A percentile compares a stretch with the other conserved stretches of the same genome.
phyloP scores from a whole-genome alignment of 2,888 invertebrate species.

The Cistogaster globosa region DNA sequence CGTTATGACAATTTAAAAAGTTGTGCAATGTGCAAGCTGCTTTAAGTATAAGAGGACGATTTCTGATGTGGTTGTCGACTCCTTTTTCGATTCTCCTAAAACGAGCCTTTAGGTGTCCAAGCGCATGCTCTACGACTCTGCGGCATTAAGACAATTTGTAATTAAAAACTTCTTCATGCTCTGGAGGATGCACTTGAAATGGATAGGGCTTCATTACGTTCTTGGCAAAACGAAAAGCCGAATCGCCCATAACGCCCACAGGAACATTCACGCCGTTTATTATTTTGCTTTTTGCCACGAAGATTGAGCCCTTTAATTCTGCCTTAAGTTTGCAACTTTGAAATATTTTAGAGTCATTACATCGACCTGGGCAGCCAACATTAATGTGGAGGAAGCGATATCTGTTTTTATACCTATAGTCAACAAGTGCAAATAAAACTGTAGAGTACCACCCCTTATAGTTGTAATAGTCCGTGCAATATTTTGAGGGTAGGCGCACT shows the following conservation, averaged over 20 bases:
- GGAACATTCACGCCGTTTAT: constrained; percentile 17
- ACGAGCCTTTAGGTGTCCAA: constrained; percentile 61
- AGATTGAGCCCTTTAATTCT: neutral
- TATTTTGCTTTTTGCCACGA: constrained; percentile 6
- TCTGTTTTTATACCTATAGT: constrained; percentile 27
- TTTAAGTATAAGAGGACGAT: neutral
- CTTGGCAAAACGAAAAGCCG: constrained; percentile 7
- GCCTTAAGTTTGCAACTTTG: constrained; percentile 24
- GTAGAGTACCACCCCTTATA: constrained; percentile 57
- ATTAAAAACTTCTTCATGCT: constrained; percentile 47
- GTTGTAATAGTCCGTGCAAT: constrained; percentile 60
- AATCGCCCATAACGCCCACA: neutral
- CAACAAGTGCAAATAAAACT: constrained; percentile 56
- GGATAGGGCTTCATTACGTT: constrained; percentile 62
- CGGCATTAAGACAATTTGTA: constrained; percentile 45
- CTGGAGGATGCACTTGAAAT: constrained; percentile 4
- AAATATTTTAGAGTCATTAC: constrained; percentile 15
- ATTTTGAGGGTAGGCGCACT: constrained; percentile 39
- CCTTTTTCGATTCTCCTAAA: constrained; percentile 60
- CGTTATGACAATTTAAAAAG: constrained; percentile 12
- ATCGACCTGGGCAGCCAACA: constrained; percentile 48
- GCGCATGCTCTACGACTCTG: constrained; percentile 56
- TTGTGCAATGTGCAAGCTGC: constrained; percentile 26
- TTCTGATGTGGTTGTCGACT: neutral
- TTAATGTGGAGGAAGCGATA: constrained; percentile 40